phyloP scores from a whole-genome alignment of 1,140 invertebrate genomes.

The Cheumatopsyche charites region DNA sequence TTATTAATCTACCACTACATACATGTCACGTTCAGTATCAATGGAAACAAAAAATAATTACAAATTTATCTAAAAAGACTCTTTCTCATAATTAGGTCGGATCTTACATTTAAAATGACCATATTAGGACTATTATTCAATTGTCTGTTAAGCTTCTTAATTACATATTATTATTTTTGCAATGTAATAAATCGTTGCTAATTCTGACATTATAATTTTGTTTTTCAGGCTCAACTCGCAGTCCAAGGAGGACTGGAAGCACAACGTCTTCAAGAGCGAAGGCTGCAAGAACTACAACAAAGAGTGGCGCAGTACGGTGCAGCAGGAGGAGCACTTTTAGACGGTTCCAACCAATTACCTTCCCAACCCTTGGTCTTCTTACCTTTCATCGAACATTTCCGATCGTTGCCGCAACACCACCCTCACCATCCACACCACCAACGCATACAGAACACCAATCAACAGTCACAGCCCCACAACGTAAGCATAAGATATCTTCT shows the following conservation, averaged over 20 bases:
- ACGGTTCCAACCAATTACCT: neutral
- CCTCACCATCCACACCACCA: slow-evolving; percentile 30
- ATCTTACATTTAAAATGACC: too few relatives aligned
- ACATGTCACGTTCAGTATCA: too few relatives aligned
- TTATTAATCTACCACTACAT: slow-evolving; percentile 32
- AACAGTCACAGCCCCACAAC: slow-evolving; percentile 28
- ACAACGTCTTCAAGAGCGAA: slow-evolving; percentile 39
- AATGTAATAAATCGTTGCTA: too few relatives aligned
- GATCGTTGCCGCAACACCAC: slow-evolving; percentile 41
- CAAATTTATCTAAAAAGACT: too few relatives aligned
- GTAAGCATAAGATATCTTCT: too few relatives aligned
- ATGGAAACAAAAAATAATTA: too few relatives aligned
- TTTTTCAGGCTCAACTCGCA: slow-evolving; percentile 37
- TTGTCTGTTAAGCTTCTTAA: too few relatives aligned
- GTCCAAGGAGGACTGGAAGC: slow-evolving; percentile 17
- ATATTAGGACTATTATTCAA: too few relatives aligned
- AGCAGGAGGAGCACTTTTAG: slow-evolving; percentile 19
- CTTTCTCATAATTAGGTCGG: too few relatives aligned
- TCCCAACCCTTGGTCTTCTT: slow-evolving; percentile 42
- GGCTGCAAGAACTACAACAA: slow-evolving; percentile 44
- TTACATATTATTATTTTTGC: too few relatives aligned
- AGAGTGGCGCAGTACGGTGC: slow-evolving; percentile 43
- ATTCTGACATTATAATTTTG: neutral
- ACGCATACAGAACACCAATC: slow-evolving; percentile 35
- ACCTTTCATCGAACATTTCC: slow-evolving; percentile 45